Base-by-base conservation (phyloP, 2,113 vertebrate genomes). In the Columba janthina region DNA sequence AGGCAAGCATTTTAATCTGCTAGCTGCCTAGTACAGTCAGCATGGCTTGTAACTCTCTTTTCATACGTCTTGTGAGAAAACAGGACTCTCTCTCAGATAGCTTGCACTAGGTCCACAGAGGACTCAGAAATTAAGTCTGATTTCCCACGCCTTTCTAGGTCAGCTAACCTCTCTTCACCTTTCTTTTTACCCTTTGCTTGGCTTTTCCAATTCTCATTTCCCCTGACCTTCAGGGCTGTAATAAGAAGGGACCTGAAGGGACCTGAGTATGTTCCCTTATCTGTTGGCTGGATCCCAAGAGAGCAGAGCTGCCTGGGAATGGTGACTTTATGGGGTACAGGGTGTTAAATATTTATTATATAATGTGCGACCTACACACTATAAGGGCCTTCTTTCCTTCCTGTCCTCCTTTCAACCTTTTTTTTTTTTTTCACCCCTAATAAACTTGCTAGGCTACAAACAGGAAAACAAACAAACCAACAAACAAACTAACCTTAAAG, bases 301-400 rank as follows among this genome's bases (percentile, higher is more conserved):
- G 48, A 85, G 19, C 57, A 71, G 64, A 91, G 46, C 51, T 96
- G 79, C 91, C 88, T 44, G 69, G 82, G 88, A 97, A 93, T 34
- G 0, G 26, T 66, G 57, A 56, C 8, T 88, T 94, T 93, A 88
- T 32, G 26, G 65, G 69, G 32, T 74, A 86, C 32, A 67, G 58
- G 34, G 82, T 84, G 51, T 85, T 85, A 78, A 62, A 67, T 85
- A 72, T 88, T 87, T 76, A 64, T 81, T 89, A 70, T 25, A 48
- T 53, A 85, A 58, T 15, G 18, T 57, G 34, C 58, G 67, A 66
- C 74, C 51, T 78, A 88, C 61, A 71, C n/a, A 85, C 19, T 28
- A 42, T 74, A 69, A 93, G 86, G 50, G 18, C 13, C 51, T 71
- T n/a, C 57, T 90, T 95, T 86, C 54, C 58, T 70, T 87, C 66